Base-by-base conservation (phyloP, 53 echinoderm and acorn worm genomes). In the Patiria pectinifera region DNA sequence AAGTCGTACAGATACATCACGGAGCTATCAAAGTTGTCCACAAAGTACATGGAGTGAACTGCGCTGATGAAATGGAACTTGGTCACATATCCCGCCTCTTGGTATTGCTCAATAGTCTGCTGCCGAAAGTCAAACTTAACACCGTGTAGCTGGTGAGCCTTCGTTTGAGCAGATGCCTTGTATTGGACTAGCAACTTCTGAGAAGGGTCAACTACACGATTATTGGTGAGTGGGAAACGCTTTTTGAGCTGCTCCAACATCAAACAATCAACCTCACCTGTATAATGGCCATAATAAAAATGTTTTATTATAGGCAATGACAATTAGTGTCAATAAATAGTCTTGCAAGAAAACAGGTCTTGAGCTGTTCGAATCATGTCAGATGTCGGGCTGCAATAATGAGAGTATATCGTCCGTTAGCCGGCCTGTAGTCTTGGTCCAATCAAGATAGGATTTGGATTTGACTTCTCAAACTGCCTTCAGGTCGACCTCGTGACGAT, bases 21-120 rank as follows among this genome's bases (percentile, higher is more conserved):
- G 0, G 92, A 89, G 19, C 89, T 89, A 59, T 91, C 91, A 45
- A 91, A 45, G 59, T 96, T 89, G n/a, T 92, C 89, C 16, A 83
- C 91, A 4, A 48, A 80, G 63, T 96, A 96, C 14, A 97, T 18
- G 11, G 93, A 93, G 86, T 97, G 94, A 14, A 97, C 86, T 11
- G 95, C 48, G 89, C 94, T 94, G 88, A 97, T 95, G 48, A 97
- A 93, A 47, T 97, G 95, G 80, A 82, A 87, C 24, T 93, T 94
- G 24, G 77, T 49, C 69, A 18, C 11, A 19, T 85, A 21, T 26
- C 87, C 89, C 83, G 83, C 83, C 59, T 22, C n/a, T 11, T 93
- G 71, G 59, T 85, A 95, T 59, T 90, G 46, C 61, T 93, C 95
- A 78, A 95, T 69, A 6, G 88, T 91, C 63, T 94, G 85, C 71